Evolutionary conservation across 2,797 vertebrate genomes (phyloP), one percentile per base, ranked within the genome.

Genomic region (Triplophysa bombifrons): DNA sequence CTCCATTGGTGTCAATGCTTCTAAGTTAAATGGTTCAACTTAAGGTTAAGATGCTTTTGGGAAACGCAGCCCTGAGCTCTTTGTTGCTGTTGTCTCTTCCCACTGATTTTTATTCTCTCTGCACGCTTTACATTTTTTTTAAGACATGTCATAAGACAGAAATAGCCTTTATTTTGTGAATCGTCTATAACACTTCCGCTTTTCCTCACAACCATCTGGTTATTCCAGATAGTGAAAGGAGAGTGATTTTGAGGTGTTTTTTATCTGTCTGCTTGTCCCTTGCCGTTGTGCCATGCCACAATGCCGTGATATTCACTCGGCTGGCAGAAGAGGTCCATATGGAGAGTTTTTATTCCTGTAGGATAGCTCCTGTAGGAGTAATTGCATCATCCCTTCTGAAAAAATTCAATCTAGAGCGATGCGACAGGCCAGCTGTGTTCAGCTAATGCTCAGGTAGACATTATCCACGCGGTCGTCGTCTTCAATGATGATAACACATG

Each of bases 371-470:
- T 75, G 76, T 72, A 69, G 79, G 74, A 48, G 72, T 85, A 83
- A 82, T 80, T 83, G 74, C 77, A 72, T 78, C 51, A 73, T 78
- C 76, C 64, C 70, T 46, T 76, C 61, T 48, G 71, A 74, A 80
- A 81, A 77, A 80, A 87, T 75, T 84, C 80, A 84, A 84, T 84
- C 80, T 85, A 56, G 55, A 25, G 78, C 65, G 9, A 74, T 72
- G 70, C 61, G 68, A 72, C n/a, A 72, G 66, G 76, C 84, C 84
- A 85, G 85, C 82, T 85, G 84, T 85, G 85, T 82, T 83, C 85
- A 82, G 72, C 41, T 82, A 71, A 80, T 67, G 80, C 72, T 68
- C 72, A 82, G 80, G 71, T 80, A 82, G 82, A 75, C 68, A 67
- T 61, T 44, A 80, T 71, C 69, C 74, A 38, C 68, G 50, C 50